phyloP scores from a whole-genome alignment of 2,888 invertebrate species.

The Stenolophus ochropezus region DNA sequence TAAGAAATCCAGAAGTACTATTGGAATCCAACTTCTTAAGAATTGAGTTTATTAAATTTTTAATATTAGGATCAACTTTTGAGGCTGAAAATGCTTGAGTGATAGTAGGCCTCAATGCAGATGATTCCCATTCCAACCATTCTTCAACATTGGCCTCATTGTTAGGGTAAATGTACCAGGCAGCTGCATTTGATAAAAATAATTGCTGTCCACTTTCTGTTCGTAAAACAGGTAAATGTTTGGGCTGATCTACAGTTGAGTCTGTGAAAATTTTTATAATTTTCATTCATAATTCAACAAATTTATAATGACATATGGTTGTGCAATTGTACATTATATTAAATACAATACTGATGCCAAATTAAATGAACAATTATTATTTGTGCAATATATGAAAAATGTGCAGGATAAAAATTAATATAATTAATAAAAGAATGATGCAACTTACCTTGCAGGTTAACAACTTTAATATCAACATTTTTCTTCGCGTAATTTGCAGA shows the following conservation, averaged over 20 bases:
- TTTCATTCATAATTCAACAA: slow-evolving; percentile 1
- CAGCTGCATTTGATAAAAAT: slow-evolving; percentile 84
- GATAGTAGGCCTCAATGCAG: slow-evolving; percentile 77
- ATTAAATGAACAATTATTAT: background rate
- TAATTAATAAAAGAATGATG: slow-evolving; percentile 29
- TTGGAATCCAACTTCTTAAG: slow-evolving; percentile 78
- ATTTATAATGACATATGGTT: background rate
- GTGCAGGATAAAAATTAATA: background rate
- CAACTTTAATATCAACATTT: slow-evolving; percentile 76
- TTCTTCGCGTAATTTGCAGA: slow-evolving; percentile 80
- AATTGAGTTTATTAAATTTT: slow-evolving; percentile 75
- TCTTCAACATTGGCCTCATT: slow-evolving; percentile 72
- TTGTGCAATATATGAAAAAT: slow-evolving; percentile 15
- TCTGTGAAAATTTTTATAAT: slow-evolving; percentile 69
- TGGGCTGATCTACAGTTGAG: slow-evolving; percentile 74
- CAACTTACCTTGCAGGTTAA: slow-evolving; percentile 78
- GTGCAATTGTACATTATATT: background rate
- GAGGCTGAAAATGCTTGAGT: slow-evolving; percentile 74
- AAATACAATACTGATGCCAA: background rate
- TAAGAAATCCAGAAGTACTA: slow-evolving; percentile 75
- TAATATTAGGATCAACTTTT: slow-evolving; percentile 75
- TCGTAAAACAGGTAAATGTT: slow-evolving; percentile 80
- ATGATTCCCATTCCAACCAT: slow-evolving; percentile 82
- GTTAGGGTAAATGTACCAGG: slow-evolving; percentile 79
- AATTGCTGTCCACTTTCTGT: slow-evolving; percentile 78